phyloP scores from a whole-genome alignment of 1,140 invertebrate species.

The Dendroctonus ponderosae region DNA sequence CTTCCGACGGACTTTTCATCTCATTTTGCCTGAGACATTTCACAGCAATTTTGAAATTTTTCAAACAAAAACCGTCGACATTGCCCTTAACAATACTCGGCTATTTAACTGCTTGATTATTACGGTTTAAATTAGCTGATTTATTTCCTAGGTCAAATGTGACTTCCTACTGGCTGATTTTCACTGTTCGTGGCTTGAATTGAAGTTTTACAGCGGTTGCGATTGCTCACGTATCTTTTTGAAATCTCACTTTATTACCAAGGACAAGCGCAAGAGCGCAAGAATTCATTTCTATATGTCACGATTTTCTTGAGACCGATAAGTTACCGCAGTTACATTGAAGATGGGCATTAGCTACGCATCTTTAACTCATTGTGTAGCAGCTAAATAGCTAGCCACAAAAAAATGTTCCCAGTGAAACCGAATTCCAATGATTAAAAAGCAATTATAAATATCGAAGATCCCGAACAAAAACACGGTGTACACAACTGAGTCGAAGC shows the following conservation, averaged over 20 bases:
- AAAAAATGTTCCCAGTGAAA: conserved; percentile 19
- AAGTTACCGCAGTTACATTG: conserved; percentile 13
- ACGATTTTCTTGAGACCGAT: conserved; percentile 7
- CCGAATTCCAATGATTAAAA: conserved; percentile 13
- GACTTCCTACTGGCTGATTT: no score
- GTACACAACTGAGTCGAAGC: conserved; percentile 4
- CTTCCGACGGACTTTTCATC: no score
- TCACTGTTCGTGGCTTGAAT: no score
- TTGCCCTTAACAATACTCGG: no score
- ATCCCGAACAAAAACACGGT: conserved; percentile 1
- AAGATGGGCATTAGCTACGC: conserved; percentile 16
- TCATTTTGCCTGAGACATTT: no score
- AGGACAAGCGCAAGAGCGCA: no score
- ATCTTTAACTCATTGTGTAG: conserved; percentile 11
- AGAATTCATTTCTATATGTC: neutral
- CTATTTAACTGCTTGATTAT: conserved; percentile 6
- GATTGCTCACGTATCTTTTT: no score
- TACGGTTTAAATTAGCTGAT: conserved; percentile 4
- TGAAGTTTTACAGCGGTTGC: no score
- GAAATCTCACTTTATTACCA: no score
- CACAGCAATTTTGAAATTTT: no score
- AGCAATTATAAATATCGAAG: conserved; percentile 10
- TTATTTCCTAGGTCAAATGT: no score
- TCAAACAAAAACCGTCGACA: no score
- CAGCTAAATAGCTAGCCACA: conserved; percentile 9